A percentile compares a stretch with the other conserved stretches of the same genome.
phyloP scores from a whole-genome alignment of 2,888 invertebrate species.

The Taenaris catops region DNA sequence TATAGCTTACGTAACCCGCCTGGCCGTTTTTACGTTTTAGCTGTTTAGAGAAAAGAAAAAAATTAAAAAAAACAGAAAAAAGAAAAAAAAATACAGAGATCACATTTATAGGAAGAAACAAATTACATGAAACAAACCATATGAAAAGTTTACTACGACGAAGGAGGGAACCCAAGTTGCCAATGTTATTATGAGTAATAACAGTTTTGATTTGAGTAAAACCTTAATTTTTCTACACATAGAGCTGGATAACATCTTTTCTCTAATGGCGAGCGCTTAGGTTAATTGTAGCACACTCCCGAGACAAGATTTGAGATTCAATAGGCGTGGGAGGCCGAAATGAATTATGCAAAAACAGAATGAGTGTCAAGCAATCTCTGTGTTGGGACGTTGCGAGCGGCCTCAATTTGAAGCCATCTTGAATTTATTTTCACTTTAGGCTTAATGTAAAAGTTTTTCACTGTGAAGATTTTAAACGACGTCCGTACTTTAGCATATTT shows the following conservation, averaged over 20 bases:
- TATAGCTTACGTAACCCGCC: no score
- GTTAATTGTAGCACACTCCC: conserved; percentile 25
- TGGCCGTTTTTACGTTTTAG: no score
- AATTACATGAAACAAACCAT: no score
- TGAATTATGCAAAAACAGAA: conserved; percentile 30
- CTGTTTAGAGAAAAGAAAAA: no score
- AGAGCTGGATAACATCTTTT: conserved; percentile 12
- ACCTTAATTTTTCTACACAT: no score
- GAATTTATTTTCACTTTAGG: conserved; percentile 26
- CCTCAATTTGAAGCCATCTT: conserved; percentile 25
- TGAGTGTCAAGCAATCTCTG: conserved; percentile 27
- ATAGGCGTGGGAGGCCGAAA: conserved; percentile 25
- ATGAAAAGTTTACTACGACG: no score
- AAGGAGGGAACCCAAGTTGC: no score
- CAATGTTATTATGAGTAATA: no score
- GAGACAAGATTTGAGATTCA: conserved; percentile 25
- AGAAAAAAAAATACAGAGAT: no score
- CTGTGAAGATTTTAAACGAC: conserved; percentile 10
- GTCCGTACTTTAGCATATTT: conserved; percentile 3
- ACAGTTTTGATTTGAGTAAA: no score
- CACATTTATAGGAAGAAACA: no score
- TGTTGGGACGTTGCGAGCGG: conserved; percentile 22
- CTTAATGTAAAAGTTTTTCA: conserved; percentile 19
- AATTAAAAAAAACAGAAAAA: no score
- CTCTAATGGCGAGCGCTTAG: conserved; percentile 16